Evolutionary conservation across 2,888 invertebrate genomes (phyloP), one percentile per base, ranked within the genome.

Genomic region (Leistus spinibarbis): DNA sequence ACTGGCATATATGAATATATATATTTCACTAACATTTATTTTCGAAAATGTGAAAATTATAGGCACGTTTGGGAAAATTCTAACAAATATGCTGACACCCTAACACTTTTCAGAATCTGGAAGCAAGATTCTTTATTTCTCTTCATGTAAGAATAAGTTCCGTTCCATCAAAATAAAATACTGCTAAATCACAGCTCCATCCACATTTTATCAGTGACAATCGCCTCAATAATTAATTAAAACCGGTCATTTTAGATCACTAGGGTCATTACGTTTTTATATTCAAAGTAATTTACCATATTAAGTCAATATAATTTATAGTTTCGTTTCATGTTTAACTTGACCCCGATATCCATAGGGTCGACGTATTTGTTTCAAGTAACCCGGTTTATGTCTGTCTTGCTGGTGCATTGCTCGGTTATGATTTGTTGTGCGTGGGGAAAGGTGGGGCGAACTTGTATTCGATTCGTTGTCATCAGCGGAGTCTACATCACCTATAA

Each of bases 401-500:
- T 23, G 23, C 16, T 65, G 63, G 16, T 74, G 67, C 17, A 66
- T 53, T 40, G 40, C 66, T 23, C 74, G 67, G 54, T 67, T 57
- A 16, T 74, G 74, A 22, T 75, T 75, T 17, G 63, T 69, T n/a
- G 71, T 23, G 27, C 56, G 27, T 16, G 69, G 75, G 3, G 75
- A 75, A 16, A 63, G 27, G 17, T 69, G 75, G 1, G 75, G 75
- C 9, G 75, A 75, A 69, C 75, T 75, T 1, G 75, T 75, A 19
- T 75, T 75, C 27, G 75, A 75, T 64, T 75, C 75, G 40, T 75
- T 75, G 76, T 95, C 94, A 78, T 91, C 93, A 66, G 89, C 91
- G 76, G 94, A 94, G 86, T 95, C 95, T 4, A 95, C 95, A 84
- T 95, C 95, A 76, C 92, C 93, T 92, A 78, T 40, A 40, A 40